A percentile compares a stretch with the other conserved stretches of the same genome.
phyloP scores from a whole-genome alignment of 2,113 vertebrate genomes.

The Paratilapia polleni region DNA sequence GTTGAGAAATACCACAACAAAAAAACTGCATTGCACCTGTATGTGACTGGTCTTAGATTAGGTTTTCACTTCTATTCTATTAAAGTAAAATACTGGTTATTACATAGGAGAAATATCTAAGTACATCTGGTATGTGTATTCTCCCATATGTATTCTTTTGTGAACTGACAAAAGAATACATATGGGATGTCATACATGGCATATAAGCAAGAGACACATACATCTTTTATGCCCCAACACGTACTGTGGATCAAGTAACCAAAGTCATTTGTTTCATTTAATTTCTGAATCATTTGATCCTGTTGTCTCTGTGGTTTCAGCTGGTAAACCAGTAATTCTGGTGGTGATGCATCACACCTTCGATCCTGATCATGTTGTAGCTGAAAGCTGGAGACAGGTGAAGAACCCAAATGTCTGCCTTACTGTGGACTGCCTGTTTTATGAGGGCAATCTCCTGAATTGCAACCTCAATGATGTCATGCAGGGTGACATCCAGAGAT shows the following conservation, averaged over 20 bases:
- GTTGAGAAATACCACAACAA: not conserved
- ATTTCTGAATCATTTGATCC: not conserved
- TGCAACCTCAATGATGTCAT: not conserved
- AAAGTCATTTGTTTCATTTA: too few relatives aligned
- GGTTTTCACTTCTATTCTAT: too few relatives aligned
- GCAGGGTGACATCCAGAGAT: rapidly evolving
- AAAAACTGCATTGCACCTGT: not conserved
- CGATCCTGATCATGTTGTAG: rapidly evolving
- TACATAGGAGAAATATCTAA: too few relatives aligned
- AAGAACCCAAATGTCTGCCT: not conserved
- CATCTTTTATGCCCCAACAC: too few relatives aligned
- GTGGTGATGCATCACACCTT: conserved; percentile 61
- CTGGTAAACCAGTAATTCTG: not conserved
- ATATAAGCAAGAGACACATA: too few relatives aligned
- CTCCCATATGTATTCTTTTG: too few relatives aligned
- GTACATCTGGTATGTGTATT: too few relatives aligned
- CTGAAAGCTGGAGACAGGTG: conserved; percentile 2
- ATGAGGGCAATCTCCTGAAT: not conserved
- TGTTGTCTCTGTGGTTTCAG: conserved; percentile 4
- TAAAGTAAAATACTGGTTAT: too few relatives aligned
- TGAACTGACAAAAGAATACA: too few relatives aligned
- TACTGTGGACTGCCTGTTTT: conserved; percentile 52
- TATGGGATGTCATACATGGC: too few relatives aligned
- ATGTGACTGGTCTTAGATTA: not conserved
- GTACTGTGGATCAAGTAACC: too few relatives aligned